A percentile compares a stretch with the other conserved stretches of the same genome.
These are phyloP conservation scores for Hystrix cristata DNA, from an alignment of 2,113 vertebrate genomes.

Conservation along the genomic window DNA sequence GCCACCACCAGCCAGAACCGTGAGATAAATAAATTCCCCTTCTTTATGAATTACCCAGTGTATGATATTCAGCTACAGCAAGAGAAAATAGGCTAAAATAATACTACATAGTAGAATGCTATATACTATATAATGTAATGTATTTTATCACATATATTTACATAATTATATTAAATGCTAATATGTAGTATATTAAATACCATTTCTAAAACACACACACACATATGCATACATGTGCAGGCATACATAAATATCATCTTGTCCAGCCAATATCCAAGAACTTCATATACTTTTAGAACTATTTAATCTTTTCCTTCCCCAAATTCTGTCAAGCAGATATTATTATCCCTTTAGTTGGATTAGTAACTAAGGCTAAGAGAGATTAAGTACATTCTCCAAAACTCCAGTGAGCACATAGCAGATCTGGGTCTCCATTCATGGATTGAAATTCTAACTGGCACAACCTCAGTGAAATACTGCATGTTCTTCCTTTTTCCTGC, in stretches of 20 bases:
- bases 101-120: background rate
- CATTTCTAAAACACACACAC: background rate
- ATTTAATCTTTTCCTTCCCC: background rate
- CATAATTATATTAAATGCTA: background rate
- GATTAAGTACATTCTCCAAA: background rate
- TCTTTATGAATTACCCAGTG: background rate
- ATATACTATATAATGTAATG: background rate
- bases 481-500: background rate
- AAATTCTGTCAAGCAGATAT: background rate
- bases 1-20: background rate
- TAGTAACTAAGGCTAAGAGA: background rate
- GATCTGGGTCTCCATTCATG: background rate
- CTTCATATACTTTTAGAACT: slow-evolving; percentile 5
- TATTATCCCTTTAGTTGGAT: background rate
- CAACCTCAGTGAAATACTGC: background rate
- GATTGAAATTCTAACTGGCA: background rate
- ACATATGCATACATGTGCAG: background rate
- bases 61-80: background rate
- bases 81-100: background rate
- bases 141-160: background rate
- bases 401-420: background rate
- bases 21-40: background rate
- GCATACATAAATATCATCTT: background rate
- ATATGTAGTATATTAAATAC: background rate
- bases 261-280: background rate